phyloP scores from a whole-genome alignment of 2,113 vertebrate genomes.

The Halichoerus grypus region DNA sequence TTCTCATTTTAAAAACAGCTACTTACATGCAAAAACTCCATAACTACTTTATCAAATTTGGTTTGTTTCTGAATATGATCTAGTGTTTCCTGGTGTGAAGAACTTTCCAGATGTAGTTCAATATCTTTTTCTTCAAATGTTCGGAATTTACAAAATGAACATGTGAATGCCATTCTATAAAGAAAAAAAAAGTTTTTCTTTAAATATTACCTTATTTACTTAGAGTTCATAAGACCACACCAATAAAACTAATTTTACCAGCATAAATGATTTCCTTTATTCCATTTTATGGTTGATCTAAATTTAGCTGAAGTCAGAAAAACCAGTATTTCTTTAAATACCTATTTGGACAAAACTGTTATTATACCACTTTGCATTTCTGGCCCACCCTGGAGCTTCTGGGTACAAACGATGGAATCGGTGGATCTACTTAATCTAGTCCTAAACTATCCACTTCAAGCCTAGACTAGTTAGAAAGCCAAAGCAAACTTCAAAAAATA shows the following conservation, averaged over 20 bases:
- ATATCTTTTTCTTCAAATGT: constrained; percentile 94
- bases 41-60: constrained; percentile 93
- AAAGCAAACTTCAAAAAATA: constrained; percentile 29
- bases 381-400: background rate
- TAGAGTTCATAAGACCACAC: constrained; percentile 2
- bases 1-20: constrained; percentile 51
- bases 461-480: background rate
- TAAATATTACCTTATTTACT: constrained; percentile 33
- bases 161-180: constrained; percentile 92
- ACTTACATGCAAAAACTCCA: constrained; percentile 94
- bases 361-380: background rate
- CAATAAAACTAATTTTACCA: constrained; percentile 59
- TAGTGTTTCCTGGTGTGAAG: constrained; percentile 91
- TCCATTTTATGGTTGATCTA: background rate
- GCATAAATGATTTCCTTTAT: constrained; percentile 34
- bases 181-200: constrained; percentile 55
- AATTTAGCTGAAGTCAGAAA: constrained; percentile 16
- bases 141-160: constrained; percentile 94
- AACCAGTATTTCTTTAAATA: background rate
- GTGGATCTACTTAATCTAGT: background rate
- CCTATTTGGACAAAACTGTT: background rate
- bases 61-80: constrained; percentile 94
- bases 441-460: background rate
- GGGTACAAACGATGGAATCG: background rate
- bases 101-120: constrained; percentile 92